phyloP scores from a whole-genome alignment of 2,113 vertebrate genomes.

The Acrocephalus arundinaceus region DNA sequence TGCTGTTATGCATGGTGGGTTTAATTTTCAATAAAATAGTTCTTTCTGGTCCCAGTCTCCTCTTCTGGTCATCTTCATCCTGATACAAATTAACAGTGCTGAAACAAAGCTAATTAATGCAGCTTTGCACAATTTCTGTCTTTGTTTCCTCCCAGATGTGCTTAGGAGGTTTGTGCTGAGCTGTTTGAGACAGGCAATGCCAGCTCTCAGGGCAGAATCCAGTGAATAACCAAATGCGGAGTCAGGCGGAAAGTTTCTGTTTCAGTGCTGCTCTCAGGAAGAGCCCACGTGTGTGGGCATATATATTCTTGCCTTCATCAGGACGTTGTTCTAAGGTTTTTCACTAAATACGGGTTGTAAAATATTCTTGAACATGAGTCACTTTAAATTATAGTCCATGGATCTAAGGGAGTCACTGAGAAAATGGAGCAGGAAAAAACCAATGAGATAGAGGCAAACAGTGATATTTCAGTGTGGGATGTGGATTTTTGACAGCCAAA shows the following conservation, averaged over 20 bases:
- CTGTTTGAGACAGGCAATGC: background rate
- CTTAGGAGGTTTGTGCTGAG: background rate
- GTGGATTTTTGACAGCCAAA: background rate
- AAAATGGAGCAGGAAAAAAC: conserved; percentile 25
- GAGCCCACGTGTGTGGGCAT: conserved; percentile 9
- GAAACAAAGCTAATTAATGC: background rate
- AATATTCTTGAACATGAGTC: conserved; percentile 54
- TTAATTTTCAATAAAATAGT: background rate
- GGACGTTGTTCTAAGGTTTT: conserved; percentile 20
- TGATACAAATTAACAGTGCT: background rate
- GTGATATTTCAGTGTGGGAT: background rate
- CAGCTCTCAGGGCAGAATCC: background rate
- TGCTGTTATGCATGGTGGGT: background rate
- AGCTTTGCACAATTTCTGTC: background rate
- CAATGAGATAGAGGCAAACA: background rate
- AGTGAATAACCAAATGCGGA: background rate
- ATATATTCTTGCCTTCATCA: background rate
- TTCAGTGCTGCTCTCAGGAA: background rate
- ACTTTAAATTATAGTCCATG: conserved; percentile 43
- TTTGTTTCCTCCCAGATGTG: background rate
- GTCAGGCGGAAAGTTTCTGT: conserved; percentile 6
- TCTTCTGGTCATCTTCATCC: background rate
- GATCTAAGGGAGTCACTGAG: conserved; percentile 45
- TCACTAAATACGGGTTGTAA: conserved; percentile 41
- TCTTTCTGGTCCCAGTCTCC: background rate